These are phyloP conservation scores for Odontothrips loti DNA, from an alignment of 2,888 invertebrate species.

Conservation along the genomic window DNA sequence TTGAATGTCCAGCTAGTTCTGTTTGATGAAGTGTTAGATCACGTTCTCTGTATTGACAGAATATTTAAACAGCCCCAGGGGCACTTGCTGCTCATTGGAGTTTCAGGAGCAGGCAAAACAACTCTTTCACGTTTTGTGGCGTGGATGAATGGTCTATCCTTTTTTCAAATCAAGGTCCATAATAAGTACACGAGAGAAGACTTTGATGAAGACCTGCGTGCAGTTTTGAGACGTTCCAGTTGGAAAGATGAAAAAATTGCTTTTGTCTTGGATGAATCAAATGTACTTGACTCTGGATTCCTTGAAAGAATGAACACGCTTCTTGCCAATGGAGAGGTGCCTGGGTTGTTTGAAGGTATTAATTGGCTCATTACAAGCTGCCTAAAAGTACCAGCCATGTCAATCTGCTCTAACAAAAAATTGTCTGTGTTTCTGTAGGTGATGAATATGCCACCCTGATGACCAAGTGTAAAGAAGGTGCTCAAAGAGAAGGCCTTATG, in stretches of 20 bases:
- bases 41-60: conserved; percentile 95
- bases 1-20: conserved; percentile 95
- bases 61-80: conserved; percentile 99
- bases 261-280: conserved; percentile 98
- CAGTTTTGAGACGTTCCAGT: conserved; percentile 77
- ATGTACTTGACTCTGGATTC: conserved; percentile 97
- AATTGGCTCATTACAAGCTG: not conserved
- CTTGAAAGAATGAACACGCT: conserved; percentile 98
- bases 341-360: conserved; percentile 77
- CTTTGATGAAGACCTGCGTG: conserved; percentile 96
- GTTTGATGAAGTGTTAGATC: conserved; percentile 99
- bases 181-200: conserved; percentile 98
- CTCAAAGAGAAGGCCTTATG: conserved; percentile 96
- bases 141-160: conserved; percentile 99
- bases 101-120: conserved; percentile 98
- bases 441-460: conserved; percentile 98
- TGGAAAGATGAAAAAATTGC: conserved; percentile 98
- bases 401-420: not conserved
- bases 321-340: conserved; percentile 97
- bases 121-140: conserved; percentile 98
- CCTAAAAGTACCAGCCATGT: not conserved
- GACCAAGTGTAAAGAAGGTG: conserved; percentile 99
- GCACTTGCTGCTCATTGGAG: conserved; percentile 94
- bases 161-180: conserved; percentile 99
- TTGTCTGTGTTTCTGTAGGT: conserved; percentile 51